A percentile compares a stretch with the other conserved stretches of the same genome.
Evolutionary conservation across 2,888 invertebrate species (phyloP).

Genomic region (Dicroscelio sp.): DNA sequence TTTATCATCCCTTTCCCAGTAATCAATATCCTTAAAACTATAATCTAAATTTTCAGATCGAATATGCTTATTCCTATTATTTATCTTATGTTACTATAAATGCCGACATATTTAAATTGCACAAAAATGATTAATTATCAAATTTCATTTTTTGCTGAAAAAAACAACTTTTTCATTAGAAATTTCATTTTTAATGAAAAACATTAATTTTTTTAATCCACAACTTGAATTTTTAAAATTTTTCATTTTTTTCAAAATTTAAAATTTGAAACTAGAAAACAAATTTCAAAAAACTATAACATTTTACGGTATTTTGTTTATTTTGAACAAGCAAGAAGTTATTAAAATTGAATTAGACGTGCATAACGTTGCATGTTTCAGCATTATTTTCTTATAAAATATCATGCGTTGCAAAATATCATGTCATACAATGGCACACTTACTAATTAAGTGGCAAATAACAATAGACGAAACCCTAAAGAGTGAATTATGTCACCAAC

Average conservation of each 20-base stretch:
- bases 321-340: too few relatives aligned
- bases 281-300: too few relatives aligned
- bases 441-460: slow-evolving; percentile 32
- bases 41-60: not conserved
- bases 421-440: slow-evolving; percentile 39
- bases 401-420: not conserved
- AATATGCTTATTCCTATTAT: not conserved
- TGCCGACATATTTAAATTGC: not conserved
- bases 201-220: too few relatives aligned
- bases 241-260: too few relatives aligned
- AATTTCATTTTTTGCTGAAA: too few relatives aligned
- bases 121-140: not conserved
- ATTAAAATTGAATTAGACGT: not conserved
- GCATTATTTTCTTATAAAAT: not conserved
- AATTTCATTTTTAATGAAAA: too few relatives aligned
- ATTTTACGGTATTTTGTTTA: too few relatives aligned
- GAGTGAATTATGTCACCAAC: slow-evolving; percentile 1
- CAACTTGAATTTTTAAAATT: too few relatives aligned
- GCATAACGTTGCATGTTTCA: too few relatives aligned
- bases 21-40: not conserved
- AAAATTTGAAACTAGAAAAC: too few relatives aligned
- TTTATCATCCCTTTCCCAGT: not conserved
- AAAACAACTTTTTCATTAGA: too few relatives aligned
- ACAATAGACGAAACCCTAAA: not conserved
- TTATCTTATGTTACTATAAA: not conserved